Evolutionary conservation across 2,888 invertebrate species (phyloP).

Genomic region (Branchinecta sandiegonensis): DNA sequence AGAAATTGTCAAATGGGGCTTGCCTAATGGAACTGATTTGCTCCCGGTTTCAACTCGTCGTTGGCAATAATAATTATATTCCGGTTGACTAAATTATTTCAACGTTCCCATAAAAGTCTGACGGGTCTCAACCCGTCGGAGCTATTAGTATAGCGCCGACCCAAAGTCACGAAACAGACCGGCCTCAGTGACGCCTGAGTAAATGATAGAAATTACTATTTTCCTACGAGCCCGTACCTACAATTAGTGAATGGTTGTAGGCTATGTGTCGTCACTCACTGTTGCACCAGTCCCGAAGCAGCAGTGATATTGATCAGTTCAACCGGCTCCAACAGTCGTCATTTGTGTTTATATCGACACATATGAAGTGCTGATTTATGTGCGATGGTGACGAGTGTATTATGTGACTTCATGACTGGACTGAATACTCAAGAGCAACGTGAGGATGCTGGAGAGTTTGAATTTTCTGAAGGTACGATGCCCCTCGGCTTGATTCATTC

Average conservation of each 20-base stretch:
- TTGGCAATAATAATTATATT: not conserved
- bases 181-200: not conserved
- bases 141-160: not conserved
- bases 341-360: constrained; percentile 8
- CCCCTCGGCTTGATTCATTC: too few species aligned
- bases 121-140: constrained; percentile 8
- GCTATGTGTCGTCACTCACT: not conserved
- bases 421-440: too few species aligned
- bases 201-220: constrained; percentile 16
- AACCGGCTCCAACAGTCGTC: not conserved
- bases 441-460: too few species aligned
- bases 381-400: not conserved
- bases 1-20: too few species aligned
- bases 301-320: constrained; percentile 9
- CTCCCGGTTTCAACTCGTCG: too few species aligned
- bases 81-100: constrained; percentile 14
- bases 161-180: constrained; percentile 7
- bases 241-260: constrained; percentile 11
- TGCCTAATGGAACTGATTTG: too few species aligned
- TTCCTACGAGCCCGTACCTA: constrained; percentile 2
- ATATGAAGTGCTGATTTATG: not conserved
- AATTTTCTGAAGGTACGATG: too few species aligned
- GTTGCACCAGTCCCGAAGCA: not conserved
- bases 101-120: constrained; percentile 2
- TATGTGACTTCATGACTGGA: too few species aligned